Evolutionary conservation across 2,888 invertebrate genomes (phyloP).

Genomic region (Chironomus tentans): DNA sequence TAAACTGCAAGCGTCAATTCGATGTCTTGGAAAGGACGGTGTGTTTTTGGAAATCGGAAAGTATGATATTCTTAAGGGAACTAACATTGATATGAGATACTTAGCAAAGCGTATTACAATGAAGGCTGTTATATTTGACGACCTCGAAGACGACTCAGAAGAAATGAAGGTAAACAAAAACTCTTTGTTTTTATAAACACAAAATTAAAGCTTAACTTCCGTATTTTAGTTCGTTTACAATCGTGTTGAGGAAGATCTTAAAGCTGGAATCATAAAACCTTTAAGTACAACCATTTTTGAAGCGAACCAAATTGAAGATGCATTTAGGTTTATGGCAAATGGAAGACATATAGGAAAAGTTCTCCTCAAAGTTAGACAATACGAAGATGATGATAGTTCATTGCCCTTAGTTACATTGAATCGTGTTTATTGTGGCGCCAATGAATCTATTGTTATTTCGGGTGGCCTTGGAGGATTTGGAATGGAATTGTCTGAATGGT

Average conservation of each 20-base stretch:
- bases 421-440: conserved; percentile 35
- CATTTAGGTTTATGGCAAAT: conserved; percentile 55
- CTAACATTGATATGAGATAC: conserved; percentile 50
- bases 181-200: conserved; percentile 55
- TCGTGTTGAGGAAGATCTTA: conserved; percentile 52
- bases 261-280: conserved; percentile 58
- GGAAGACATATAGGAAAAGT: conserved; percentile 77
- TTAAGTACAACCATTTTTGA: conserved; percentile 55
- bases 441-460: conserved; percentile 50
- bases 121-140: conserved; percentile 62
- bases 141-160: conserved; percentile 43
- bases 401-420: conserved; percentile 34
- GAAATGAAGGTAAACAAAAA: conserved; percentile 27
- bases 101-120: conserved; percentile 49
- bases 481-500: conserved; percentile 77
- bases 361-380: conserved; percentile 40
- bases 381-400: conserved; percentile 31
- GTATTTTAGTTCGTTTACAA: conserved; percentile 37
- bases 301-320: conserved; percentile 57
- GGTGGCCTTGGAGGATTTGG: conserved; percentile 91
- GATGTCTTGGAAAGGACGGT: conserved; percentile 50
- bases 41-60: conserved; percentile 73
- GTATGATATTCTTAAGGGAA: conserved; percentile 62
- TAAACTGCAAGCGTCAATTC: conserved; percentile 55
- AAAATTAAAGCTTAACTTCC: conserved; percentile 53